Evolutionary conservation across 2,888 invertebrate genomes (phyloP).

Genomic region (Phasia obesa): DNA sequence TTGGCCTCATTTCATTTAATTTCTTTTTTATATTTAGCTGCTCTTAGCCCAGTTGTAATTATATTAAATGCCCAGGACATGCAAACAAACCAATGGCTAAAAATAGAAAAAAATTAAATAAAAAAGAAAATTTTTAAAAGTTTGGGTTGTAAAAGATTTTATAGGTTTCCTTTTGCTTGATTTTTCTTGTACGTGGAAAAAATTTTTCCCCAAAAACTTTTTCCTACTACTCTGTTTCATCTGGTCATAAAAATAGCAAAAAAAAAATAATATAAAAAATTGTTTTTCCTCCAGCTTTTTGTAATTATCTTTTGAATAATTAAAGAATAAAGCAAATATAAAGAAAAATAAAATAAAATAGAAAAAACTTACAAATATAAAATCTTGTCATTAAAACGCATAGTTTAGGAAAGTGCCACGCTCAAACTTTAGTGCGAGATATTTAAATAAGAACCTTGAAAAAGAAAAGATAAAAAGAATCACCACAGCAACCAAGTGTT

Average conservation of each 20-base stretch:
- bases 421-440: conserved; percentile 40
- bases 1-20: conserved; percentile 62
- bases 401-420: conserved; percentile 42
- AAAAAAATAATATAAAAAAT: conserved; percentile 63
- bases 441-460: conserved; percentile 36
- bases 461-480: conserved; percentile 3
- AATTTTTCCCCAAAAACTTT: conserved; percentile 50
- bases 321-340: conserved; percentile 74
- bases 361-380: neutral
- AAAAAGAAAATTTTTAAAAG: conserved; percentile 41
- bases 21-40: conserved; percentile 12
- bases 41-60: conserved; percentile 54
- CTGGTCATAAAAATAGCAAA: conserved; percentile 16
- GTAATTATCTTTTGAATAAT: conserved; percentile 81
- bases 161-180: conserved; percentile 39
- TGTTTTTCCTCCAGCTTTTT: conserved; percentile 73
- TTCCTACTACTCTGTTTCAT: conserved; percentile 11
- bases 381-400: conserved; percentile 56
- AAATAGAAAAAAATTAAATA: neutral
- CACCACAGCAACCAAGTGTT: conserved; percentile 13
- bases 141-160: conserved; percentile 56
- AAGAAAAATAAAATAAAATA: conserved; percentile 12
- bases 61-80: conserved; percentile 41
- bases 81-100: conserved; percentile 50
- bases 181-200: conserved; percentile 3